These are phyloP conservation scores for Plectus sambesii DNA, from an alignment of 1,140 invertebrate genomes.

Conservation along the genomic window DNA sequence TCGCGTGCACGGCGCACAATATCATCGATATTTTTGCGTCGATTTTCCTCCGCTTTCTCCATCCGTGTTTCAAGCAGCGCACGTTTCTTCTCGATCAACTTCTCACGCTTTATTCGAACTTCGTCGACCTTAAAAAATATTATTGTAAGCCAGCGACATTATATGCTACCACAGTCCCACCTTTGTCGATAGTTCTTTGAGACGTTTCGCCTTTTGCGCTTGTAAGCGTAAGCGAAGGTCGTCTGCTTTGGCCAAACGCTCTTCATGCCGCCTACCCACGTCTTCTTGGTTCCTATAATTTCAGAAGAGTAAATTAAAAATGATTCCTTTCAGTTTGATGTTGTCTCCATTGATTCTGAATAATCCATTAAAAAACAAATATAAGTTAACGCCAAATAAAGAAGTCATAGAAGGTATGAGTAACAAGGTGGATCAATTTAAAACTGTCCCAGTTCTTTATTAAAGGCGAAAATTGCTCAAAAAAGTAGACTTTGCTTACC, in stretches of 20 bases:
- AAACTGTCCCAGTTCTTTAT: too few species aligned
- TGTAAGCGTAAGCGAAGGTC: slow-evolving; percentile 28
- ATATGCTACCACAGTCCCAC: slow-evolving; percentile 13
- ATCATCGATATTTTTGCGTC: slow-evolving; percentile 34
- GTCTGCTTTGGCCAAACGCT: slow-evolving; percentile 30
- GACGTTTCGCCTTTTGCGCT: slow-evolving; percentile 22
- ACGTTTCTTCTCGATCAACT: slow-evolving; percentile 23
- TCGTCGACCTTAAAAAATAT: slow-evolving; percentile 19
- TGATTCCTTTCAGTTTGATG: slow-evolving; percentile 3
- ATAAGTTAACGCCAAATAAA: slow-evolving; percentile 12
- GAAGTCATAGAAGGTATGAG: slow-evolving; percentile 2
- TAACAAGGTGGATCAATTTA: not conserved
- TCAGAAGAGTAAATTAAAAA: not conserved
- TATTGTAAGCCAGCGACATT: slow-evolving; percentile 7
- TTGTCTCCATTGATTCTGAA: not conserved
- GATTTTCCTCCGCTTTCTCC: slow-evolving; percentile 28
- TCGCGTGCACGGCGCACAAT: slow-evolving; percentile 29
- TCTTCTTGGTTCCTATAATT: slow-evolving; percentile 15
- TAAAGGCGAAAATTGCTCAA: too few species aligned
- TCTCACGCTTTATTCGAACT: slow-evolving; percentile 20
- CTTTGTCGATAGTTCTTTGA: slow-evolving; percentile 21
- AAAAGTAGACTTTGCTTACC: too few species aligned
- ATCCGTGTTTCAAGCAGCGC: slow-evolving; percentile 22
- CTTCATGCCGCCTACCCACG: slow-evolving; percentile 8
- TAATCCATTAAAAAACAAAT: slow-evolving; percentile 7